phyloP scores from a whole-genome alignment of 2,888 invertebrate genomes.

The Lissonota sp. region DNA sequence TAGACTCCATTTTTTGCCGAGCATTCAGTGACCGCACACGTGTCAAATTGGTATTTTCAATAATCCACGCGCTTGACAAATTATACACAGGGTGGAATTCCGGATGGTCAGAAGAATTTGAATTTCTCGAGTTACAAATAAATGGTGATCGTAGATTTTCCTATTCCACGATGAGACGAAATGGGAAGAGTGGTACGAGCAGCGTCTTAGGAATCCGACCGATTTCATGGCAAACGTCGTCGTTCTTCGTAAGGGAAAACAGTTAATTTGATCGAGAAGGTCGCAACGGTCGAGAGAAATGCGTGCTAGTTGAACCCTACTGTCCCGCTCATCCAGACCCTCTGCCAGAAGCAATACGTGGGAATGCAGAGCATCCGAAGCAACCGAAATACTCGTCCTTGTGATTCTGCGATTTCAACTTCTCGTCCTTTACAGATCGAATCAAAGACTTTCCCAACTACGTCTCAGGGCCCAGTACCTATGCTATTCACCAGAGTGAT shows the following conservation, averaged over 20 bases:
- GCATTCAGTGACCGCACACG: constrained; percentile 44
- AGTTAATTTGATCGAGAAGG: constrained; percentile 81
- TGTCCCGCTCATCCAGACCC: constrained; percentile 55
- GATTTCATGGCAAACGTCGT: constrained; percentile 75
- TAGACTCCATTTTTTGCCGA: constrained; percentile 32
- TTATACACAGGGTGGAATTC: constrained; percentile 66
- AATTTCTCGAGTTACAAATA: constrained; percentile 68
- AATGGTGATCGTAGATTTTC: constrained; percentile 46
- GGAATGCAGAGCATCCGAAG: constrained; percentile 80
- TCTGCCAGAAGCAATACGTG: constrained; percentile 47
- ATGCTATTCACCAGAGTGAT: constrained; percentile 6
- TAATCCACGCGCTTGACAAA: constrained; percentile 68
- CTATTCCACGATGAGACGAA: constrained; percentile 50
- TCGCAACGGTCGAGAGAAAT: constrained; percentile 70
- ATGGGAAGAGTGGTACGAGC: constrained; percentile 59
- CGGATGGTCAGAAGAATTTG: constrained; percentile 80
- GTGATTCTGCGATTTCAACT: constrained; percentile 73
- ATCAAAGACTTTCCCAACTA: constrained; percentile 67
- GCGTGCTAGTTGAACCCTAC: constrained; percentile 43
- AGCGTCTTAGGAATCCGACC: constrained; percentile 81
- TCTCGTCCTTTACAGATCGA: constrained; percentile 69
- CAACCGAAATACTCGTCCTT: constrained; percentile 76
- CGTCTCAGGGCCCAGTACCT: neutral
- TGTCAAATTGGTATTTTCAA: constrained; percentile 83
- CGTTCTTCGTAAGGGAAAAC: constrained; percentile 72